Evolutionary conservation across 2,888 invertebrate species (phyloP), one percentile per base, ranked within the genome.

Genomic region (Aethes cnicana): DNA sequence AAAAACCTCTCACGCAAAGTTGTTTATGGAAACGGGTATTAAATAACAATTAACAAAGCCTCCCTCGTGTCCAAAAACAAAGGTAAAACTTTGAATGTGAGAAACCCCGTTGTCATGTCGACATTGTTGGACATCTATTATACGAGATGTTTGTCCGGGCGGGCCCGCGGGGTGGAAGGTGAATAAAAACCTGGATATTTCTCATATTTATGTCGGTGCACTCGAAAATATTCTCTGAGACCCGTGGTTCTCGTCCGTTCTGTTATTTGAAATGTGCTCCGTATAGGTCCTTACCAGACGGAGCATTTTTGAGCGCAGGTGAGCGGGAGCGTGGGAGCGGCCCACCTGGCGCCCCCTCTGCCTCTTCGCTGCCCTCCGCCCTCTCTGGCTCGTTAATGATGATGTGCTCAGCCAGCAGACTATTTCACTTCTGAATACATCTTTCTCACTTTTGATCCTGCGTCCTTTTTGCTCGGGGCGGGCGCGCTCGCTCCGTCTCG

Each of bases 331-430:
- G 89, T 92, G 92, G 88, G 92, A 92, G 72, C 74, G 68, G 79
- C 88, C 84, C 92, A 91, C 87, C 87, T 90, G 89, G 79, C 90
- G 74, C 81, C 91, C 89, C 91, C 91, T 90, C 82, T 82, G 86
- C 87, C 89, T 89, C 87, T 88, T 88, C 78, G 88, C 88, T 87
- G 88, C 90, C 89, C 88, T 87, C 89, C 86, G 83, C 86, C 86
- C 86, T 86, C 88, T 76, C 91, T 91, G 91, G 91, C 93, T 92
- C 93, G 93, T 92, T 93, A 93, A 93, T 93, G 93, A 93, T 93
- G 93, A 93, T 93, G 93, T 93, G 93, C 91, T 92, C 92, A 92
- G 92, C 92, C 92, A 92, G 92, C 92, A 92, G 92, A 93, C 92
- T 92, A 92, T 91, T 92, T 92, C 92, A 92, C 92, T 92, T 92